phyloP scores from a whole-genome alignment of 2,888 invertebrate species.

The Odontocerum albicorne region DNA sequence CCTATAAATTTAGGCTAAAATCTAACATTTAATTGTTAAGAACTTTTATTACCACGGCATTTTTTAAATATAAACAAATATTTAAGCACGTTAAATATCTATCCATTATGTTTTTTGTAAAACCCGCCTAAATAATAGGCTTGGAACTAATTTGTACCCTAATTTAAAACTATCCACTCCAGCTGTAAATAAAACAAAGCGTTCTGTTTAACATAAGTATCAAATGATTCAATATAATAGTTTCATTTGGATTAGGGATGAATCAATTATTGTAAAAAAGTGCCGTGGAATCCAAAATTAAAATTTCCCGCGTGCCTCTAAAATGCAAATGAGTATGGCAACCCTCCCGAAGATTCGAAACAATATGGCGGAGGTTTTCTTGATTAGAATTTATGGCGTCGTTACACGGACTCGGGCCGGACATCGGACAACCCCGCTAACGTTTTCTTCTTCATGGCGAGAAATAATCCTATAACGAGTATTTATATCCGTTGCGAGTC shows the following conservation, averaged over 20 bases:
- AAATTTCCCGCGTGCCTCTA: constrained; percentile 20
- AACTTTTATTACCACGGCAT: too few species aligned
- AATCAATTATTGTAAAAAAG: constrained; percentile 22
- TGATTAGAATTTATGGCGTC: constrained; percentile 24
- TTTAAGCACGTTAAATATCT: too few species aligned
- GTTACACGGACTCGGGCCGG: constrained; percentile 16
- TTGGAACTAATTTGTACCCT: constrained; percentile 1
- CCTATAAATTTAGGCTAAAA: too few species aligned
- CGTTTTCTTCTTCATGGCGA: not conserved
- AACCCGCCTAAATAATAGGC: not conserved
- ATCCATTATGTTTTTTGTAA: too few species aligned
- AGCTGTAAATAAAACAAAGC: constrained; percentile 1
- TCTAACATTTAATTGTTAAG: too few species aligned
- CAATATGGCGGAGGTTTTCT: constrained; percentile 17
- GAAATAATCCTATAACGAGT: constrained; percentile 15
- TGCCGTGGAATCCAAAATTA: constrained; percentile 15
- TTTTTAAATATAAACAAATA: too few species aligned
- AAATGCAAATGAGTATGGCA: constrained; percentile 25
- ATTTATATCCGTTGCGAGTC: constrained; percentile 7
- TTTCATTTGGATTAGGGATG: constrained; percentile 17
- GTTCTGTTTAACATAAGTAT: constrained; percentile 12
- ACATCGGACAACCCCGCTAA: constrained; percentile 6
- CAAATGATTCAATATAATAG: constrained; percentile 12
- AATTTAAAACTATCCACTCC: not conserved
- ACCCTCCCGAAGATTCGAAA: constrained; percentile 8